A percentile compares a stretch with the other conserved stretches of the same genome.
These are phyloP conservation scores for Lates japonicus DNA, from an alignment of 2,797 vertebrate genomes.

Conservation along the genomic window DNA sequence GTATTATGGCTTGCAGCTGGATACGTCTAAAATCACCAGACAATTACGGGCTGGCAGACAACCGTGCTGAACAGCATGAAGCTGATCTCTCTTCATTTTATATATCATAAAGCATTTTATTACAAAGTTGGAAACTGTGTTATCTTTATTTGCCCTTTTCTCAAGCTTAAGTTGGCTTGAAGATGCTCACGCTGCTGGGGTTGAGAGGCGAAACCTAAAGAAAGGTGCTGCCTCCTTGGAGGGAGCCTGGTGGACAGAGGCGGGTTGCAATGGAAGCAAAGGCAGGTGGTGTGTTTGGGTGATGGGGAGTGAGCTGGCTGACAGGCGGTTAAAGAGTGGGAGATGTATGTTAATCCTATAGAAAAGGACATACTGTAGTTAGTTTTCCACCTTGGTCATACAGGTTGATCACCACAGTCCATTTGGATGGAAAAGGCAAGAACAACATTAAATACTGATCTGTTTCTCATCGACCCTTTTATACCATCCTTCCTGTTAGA, in stretches of 20 bases:
- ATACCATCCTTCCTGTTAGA: conserved; percentile 78
- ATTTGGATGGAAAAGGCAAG: conserved; percentile 67
- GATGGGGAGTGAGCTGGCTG: conserved; percentile 16
- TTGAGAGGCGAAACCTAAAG: conserved; percentile 72
- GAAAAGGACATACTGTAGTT: conserved; percentile 14
- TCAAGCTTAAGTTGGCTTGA: conserved; percentile 75
- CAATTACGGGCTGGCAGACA: conserved; percentile 25
- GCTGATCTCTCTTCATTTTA: conserved; percentile 54
- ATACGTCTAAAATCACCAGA: conserved; percentile 36
- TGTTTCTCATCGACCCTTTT: conserved; percentile 59
- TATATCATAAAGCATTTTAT: conserved; percentile 62
- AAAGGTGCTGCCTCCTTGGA: conserved; percentile 68
- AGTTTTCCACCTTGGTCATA: conserved; percentile 8
- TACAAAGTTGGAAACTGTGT: conserved; percentile 62
- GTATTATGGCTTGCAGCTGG: conserved; percentile 11
- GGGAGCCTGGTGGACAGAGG: conserved; percentile 33
- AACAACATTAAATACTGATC: conserved; percentile 64
- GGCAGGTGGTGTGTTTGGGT: conserved; percentile 13
- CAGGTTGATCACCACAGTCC: conserved; percentile 53
- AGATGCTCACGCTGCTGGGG: conserved; percentile 59
- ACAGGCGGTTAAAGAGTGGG: conserved; percentile 25
- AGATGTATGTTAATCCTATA: conserved; percentile 49
- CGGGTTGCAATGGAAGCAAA: conserved; percentile 40
- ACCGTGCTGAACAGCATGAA: conserved; percentile 29
- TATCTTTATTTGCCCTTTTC: conserved; percentile 69